Conservation (phyloP, 1,140 invertebrate species). For the Drosophila sucinea region DNA sequence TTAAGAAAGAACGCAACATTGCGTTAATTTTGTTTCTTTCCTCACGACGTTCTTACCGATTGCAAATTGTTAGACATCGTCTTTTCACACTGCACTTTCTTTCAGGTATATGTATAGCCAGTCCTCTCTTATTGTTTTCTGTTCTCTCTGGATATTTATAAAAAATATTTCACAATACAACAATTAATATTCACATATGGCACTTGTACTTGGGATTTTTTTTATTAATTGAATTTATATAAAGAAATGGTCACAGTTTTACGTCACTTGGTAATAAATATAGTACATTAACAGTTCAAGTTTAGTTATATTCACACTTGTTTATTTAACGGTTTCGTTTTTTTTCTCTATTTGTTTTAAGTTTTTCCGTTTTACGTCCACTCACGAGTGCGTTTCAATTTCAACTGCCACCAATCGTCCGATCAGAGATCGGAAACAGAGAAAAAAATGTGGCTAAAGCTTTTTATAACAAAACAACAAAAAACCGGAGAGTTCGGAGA, state of each 20-base stretch:
- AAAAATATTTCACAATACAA: constrained; percentile 1
- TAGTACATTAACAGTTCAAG: constrained; percentile 32
- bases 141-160: constrained; percentile 1
- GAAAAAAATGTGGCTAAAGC: constrained; percentile 7
- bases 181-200: constrained; percentile 20
- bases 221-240: background rate
- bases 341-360: constrained; percentile 7
- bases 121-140: background rate
- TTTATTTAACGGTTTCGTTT: constrained; percentile 46
- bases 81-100: constrained; percentile 18
- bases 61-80: constrained; percentile 65
- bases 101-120: constrained; percentile 15
- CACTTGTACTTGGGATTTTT: constrained; percentile 25
- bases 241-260: constrained; percentile 15
- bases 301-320: constrained; percentile 19
- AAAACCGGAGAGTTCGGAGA: background rate
- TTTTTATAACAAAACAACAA: constrained; percentile 19
- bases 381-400: constrained; percentile 46
- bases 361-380: constrained; percentile 32
- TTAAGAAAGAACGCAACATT: constrained; percentile 23
- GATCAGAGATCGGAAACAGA: constrained; percentile 9
- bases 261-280: constrained; percentile 49
- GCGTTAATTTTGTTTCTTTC: background rate
- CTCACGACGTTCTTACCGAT: constrained; percentile 50
- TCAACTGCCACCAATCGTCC: constrained; percentile 44